Evolutionary conservation across 1,140 invertebrate genomes (phyloP), one percentile per base, ranked within the genome.

Genomic region (Brachionus rotundiformis): DNA sequence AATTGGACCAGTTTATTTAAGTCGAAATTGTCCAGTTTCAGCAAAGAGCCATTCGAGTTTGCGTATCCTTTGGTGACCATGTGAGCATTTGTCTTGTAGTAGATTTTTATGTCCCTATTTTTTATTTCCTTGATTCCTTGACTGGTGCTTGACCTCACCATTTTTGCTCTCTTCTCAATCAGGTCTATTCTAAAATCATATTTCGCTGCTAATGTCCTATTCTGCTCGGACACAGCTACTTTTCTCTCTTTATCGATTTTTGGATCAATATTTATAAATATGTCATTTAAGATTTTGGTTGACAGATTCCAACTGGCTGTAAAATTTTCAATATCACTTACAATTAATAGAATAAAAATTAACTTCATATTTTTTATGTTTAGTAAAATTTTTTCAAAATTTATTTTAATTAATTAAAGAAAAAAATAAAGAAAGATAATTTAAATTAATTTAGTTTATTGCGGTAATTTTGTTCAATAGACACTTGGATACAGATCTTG

Each of bases 211-310:
- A 68, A 7, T n/a, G 11, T 68, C 16, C 29, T 68, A 11, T 39
- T 68, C 29, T 10, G 39, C 11, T 10, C 39, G 10, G 39, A 3
- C 39, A 36, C 16, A 19, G 0, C 16, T 36, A 36, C 16, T 36
- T 68, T 68, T 6, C 29, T 8, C 1, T 13, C 33, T 33, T 16
- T 39, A 36, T 68, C 63, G 63, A 68, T 68, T 33, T 68, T 68
- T 29, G 63, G 63, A 36, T 68, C 63, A 36, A 68, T 68, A 68
- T 68, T 68, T 39, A 68, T 68, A n/a, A 68, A 68, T 16, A 68
- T 68, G 7, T 68, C 63, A 68, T 68, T 68, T 36, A 68, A 2
- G n/a, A 68, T 68, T 68, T 36, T 33, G 2, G 63, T 33, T 16
- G 63, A 68, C 7, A 36, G 19, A 39, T 36, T 68, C 31, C n/a